phyloP scores from a whole-genome alignment of 1,140 invertebrate genomes.

The Aphaenogaster floridana region DNA sequence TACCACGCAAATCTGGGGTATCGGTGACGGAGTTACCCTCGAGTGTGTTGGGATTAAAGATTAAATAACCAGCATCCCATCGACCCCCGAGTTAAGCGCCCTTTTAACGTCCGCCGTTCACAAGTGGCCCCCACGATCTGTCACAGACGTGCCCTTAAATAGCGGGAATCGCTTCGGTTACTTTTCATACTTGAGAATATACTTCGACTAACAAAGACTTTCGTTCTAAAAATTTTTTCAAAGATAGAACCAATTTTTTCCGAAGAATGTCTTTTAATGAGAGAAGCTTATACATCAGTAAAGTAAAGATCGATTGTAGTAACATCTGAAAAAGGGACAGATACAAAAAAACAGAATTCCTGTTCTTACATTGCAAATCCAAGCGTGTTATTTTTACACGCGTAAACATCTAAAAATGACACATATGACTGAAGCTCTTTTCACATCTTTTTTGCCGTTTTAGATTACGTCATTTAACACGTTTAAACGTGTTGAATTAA shows the following conservation, averaged over 20 bases:
- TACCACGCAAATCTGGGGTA: conserved; percentile 72
- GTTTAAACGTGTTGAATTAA: no score
- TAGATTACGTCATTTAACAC: no score
- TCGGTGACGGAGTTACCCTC: conserved; percentile 84
- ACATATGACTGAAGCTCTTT: no score
- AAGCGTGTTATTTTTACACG: no score
- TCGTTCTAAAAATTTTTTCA: not conserved
- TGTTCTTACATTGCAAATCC: no score
- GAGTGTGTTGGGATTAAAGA: conserved; percentile 86
- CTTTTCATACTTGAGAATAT: not conserved
- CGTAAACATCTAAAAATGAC: no score
- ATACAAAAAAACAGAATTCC: no score
- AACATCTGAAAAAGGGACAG: not conserved
- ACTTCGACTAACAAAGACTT: not conserved
- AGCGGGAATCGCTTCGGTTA: conserved; percentile 5
- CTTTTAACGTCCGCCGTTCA: conserved; percentile 72
- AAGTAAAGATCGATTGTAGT: not conserved
- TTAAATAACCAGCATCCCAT: conserved; percentile 85
- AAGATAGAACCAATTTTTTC: not conserved
- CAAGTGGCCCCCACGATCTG: conserved; percentile 50
- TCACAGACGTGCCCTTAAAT: conserved; percentile 12
- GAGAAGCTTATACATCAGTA: no score
- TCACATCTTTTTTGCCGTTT: no score
- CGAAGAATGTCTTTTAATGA: not conserved
- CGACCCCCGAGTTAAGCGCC: conserved; percentile 71